These are phyloP conservation scores for Lerema accius DNA, from an alignment of 1,140 invertebrate species.

Conservation along the genomic window DNA sequence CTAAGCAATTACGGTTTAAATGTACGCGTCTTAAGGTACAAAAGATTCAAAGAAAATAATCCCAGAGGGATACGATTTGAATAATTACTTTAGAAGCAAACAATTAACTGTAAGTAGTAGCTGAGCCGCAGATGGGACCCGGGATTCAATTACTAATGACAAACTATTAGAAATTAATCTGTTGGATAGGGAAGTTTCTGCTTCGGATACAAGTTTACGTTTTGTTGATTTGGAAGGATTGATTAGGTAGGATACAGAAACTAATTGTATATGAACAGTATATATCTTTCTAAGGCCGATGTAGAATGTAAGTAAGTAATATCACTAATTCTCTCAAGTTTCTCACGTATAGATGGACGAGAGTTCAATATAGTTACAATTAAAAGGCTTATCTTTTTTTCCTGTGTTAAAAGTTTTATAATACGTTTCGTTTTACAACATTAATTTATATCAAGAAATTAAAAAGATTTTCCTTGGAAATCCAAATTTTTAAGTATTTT, in stretches of 20 bases:
- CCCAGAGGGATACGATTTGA: conserved; percentile 14
- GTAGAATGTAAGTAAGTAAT: no score
- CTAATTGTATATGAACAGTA: no score
- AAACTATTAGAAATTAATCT: conserved; percentile 35
- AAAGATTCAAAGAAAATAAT: conserved; percentile 26
- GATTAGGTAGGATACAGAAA: conserved; percentile 1
- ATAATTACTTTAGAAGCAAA: conserved; percentile 34
- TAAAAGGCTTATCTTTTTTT: no score
- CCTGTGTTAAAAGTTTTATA: no score
- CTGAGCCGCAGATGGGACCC: conserved; percentile 28
- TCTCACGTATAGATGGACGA: no score
- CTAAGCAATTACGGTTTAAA: background rate
- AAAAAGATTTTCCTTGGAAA: no score
- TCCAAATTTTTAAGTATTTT: no score
- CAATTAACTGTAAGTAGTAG: conserved; percentile 31
- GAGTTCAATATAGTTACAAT: no score
- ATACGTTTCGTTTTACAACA: no score
- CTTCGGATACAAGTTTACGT: conserved; percentile 28
- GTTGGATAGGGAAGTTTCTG: conserved; percentile 18
- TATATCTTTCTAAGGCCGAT: no score
- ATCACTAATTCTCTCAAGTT: no score
- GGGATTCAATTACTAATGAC: conserved; percentile 34
- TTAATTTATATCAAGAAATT: no score
- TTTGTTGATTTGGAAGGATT: conserved; percentile 24
- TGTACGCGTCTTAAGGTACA: background rate